Base-by-base conservation (phyloP, 2,888 invertebrate genomes). In the Aelia acuminata region DNA sequence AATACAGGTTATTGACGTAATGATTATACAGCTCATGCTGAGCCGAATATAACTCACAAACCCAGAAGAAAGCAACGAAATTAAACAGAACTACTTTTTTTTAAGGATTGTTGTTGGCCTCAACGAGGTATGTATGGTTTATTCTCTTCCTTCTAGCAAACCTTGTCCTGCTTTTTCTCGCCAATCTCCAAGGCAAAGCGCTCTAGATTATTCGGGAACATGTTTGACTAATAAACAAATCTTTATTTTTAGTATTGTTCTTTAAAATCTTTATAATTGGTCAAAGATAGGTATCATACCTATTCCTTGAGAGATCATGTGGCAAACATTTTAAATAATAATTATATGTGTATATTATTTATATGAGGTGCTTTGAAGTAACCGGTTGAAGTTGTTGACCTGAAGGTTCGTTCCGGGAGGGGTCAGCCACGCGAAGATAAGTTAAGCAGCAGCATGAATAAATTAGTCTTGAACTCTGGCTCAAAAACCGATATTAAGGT, bases 131-230 rank as follows among this genome's bases (percentile, higher is more conserved):
- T 47, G n/a, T 10, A 43, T n/a, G 43, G 80, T n/a, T 43, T 10
- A 43, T 80, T 80, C n/a, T 1, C n/a, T 80, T 80, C 80, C 80
- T 80, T 22, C 43, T 47, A 1, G 80, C 43, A 35, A 31, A 47
- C 80, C 80, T 43, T 80, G 80, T 43, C 80, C 80, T n/a, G n/a
- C n/a, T 43, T 80, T 80, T 43, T 39, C 7, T 70, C 35, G 63
- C 35, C 63, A 70, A 70, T 70, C 20, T 70, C 18, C 31, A 31
- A 70, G 35, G 63, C 20, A 70, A 53, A n/a, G 10, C 53, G n/a
- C 8, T 53, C 53, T 20, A n/a, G 22, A 53, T 53, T 53, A 1
- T 53, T n/a, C 7, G 53, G 10, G 8, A 53, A n/a, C 53, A 49
- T 20, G 49, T 49, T 49, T 18, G 49, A 49, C 43, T 43, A 7